These are phyloP conservation scores for Pelochelys cantorii DNA, from an alignment of 2,797 vertebrate genomes.

Conservation along the genomic window DNA sequence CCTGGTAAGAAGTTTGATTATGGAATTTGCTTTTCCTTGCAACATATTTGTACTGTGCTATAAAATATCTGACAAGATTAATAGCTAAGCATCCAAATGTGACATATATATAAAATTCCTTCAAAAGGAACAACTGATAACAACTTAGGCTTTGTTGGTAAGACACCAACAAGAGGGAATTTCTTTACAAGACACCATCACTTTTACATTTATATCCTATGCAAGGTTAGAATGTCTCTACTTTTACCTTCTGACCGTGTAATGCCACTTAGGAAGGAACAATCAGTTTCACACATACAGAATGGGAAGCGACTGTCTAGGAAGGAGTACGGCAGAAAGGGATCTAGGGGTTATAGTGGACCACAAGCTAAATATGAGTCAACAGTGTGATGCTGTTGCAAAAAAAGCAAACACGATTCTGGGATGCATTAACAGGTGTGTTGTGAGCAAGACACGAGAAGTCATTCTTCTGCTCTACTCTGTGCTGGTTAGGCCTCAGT, in stretches of 20 bases:
- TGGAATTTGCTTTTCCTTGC: not conserved
- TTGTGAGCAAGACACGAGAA: no score
- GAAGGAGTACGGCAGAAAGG: no score
- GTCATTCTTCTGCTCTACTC: no score
- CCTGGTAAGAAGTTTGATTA: slow-evolving; percentile 78
- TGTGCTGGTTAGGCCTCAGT: no score
- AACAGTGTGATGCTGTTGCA: no score
- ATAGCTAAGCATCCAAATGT: not conserved
- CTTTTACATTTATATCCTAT: not conserved
- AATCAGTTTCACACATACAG: no score
- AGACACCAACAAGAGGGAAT: not conserved
- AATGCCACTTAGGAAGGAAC: not conserved
- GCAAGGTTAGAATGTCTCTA: not conserved
- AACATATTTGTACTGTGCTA: not conserved
- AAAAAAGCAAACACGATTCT: no score
- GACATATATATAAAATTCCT: not conserved
- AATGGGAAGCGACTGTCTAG: no score
- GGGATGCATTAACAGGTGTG: no score
- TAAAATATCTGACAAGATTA: not conserved
- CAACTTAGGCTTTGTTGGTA: not conserved
- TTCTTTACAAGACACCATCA: not conserved
- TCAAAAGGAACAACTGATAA: not conserved
- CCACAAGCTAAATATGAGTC: no score
- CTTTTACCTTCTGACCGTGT: not conserved
- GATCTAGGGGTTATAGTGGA: no score